These are phyloP conservation scores for Aelia acuminata DNA, from an alignment of 2,888 invertebrate species.

Conservation along the genomic window DNA sequence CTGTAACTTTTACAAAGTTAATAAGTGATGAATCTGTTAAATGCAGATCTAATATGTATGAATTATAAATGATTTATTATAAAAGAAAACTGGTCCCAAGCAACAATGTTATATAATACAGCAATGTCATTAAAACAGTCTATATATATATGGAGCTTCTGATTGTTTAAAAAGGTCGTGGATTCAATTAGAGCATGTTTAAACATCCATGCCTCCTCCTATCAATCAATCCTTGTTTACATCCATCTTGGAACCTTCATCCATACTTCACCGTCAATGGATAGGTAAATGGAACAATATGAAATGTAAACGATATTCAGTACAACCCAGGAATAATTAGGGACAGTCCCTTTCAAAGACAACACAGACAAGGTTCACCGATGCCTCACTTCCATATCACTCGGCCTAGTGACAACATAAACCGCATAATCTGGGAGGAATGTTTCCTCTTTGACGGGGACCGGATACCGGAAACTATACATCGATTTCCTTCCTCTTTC, in stretches of 20 bases:
- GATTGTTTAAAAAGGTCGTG: background rate
- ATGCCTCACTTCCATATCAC: background rate
- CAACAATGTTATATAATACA: no score
- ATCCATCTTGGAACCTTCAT: background rate
- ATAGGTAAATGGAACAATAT: background rate
- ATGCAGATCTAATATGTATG: no score
- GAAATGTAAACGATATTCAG: background rate
- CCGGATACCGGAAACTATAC: slow-evolving; percentile 43
- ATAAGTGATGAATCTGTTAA: no score
- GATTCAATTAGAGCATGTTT: background rate
- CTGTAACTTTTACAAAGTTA: no score
- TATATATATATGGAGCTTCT: background rate
- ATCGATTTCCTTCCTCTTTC: slow-evolving; percentile 44
- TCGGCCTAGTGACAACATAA: background rate
- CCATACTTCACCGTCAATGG: background rate
- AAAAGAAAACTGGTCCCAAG: no score
- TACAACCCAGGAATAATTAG: background rate
- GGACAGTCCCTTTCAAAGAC: no score
- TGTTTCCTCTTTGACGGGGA: slow-evolving; percentile 6
- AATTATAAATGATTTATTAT: no score
- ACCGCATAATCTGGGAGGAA: slow-evolving; percentile 1
- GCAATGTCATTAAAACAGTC: no score
- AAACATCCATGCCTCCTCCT: background rate
- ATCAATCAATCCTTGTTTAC: background rate
- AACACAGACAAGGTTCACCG: background rate